Conservation (phyloP, 2,888 invertebrate species). For the Andrena chrysosceles region DNA sequence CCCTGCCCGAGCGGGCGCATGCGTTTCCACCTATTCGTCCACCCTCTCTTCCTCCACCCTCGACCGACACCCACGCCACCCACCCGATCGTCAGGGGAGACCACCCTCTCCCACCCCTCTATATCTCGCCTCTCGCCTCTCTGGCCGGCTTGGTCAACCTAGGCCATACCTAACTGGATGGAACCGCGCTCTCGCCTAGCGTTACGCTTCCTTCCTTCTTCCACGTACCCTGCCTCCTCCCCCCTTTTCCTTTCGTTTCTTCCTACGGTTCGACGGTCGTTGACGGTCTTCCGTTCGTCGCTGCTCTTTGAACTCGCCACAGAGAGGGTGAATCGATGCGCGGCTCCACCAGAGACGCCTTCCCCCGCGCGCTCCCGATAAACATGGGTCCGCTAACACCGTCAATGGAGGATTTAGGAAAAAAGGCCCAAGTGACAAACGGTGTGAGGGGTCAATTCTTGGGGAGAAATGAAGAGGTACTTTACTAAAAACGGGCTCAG, state of each 20-base stretch:
- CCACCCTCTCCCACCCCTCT: constrained; percentile 25
- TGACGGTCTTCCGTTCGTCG: background rate
- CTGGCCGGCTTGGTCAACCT: constrained; percentile 41
- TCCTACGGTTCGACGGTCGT: background rate
- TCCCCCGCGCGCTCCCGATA: background rate
- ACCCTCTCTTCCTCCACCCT: constrained; percentile 66
- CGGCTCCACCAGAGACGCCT: too few species aligned
- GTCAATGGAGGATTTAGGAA: too few species aligned
- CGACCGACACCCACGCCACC: constrained; percentile 39
- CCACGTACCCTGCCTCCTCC: background rate
- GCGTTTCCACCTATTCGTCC: constrained; percentile 67
- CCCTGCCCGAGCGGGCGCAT: constrained; percentile 67
- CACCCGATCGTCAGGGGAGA: constrained; percentile 15
- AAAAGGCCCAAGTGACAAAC: too few species aligned
- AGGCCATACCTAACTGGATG: constrained; percentile 44
- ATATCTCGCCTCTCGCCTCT: constrained; percentile 26
- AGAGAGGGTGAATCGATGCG: background rate
- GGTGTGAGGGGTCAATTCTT: too few species aligned
- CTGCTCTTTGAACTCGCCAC: constrained; percentile 4
- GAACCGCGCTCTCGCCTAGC: constrained; percentile 16
- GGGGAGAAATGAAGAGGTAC: too few species aligned
- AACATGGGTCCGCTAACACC: too few species aligned
- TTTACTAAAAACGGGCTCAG: too few species aligned
- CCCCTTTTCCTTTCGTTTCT: too few species aligned
- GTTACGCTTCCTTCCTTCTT: constrained; percentile 8